phyloP scores from a whole-genome alignment of 2,888 invertebrate genomes.

The Osmoderma eremita region DNA sequence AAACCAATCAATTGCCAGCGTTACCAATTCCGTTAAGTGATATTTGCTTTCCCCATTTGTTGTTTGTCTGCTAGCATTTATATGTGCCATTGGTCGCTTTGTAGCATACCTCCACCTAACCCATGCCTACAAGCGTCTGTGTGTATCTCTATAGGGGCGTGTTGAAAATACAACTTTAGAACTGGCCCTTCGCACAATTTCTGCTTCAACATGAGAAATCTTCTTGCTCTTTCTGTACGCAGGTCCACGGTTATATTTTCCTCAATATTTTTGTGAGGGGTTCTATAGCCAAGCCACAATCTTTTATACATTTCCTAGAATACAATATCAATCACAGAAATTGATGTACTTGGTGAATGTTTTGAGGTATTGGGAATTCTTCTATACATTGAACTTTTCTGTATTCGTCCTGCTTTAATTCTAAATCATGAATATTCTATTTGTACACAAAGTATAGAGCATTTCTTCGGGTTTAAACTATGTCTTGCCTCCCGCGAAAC shows the following conservation, averaged over 20 bases:
- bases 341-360: background rate
- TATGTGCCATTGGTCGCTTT: background rate
- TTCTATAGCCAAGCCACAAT: background rate
- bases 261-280: background rate
- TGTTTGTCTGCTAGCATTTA: conserved; percentile 12
- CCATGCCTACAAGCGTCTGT: conserved; percentile 6
- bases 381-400: too few relatives aligned
- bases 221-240: too few relatives aligned
- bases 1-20: background rate
- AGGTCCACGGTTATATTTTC: too few relatives aligned
- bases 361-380: conserved; percentile 7
- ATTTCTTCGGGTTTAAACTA: conserved; percentile 8
- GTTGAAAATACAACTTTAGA: background rate
- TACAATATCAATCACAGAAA: background rate
- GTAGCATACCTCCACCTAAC: conserved; percentile 1
- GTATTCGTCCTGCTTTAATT: too few relatives aligned
- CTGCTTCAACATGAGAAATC: conserved; percentile 3
- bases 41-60: background rate
- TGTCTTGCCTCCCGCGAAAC: too few relatives aligned
- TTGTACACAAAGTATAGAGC: background rate
- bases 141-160: conserved; percentile 16
- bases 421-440: conserved; percentile 11
- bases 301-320: conserved; percentile 7
- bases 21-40: conserved; percentile 7
- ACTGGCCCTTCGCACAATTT: background rate